These are phyloP conservation scores for Eupithecia inturbata DNA, from an alignment of 2,888 invertebrate species.

Conservation along the genomic window DNA sequence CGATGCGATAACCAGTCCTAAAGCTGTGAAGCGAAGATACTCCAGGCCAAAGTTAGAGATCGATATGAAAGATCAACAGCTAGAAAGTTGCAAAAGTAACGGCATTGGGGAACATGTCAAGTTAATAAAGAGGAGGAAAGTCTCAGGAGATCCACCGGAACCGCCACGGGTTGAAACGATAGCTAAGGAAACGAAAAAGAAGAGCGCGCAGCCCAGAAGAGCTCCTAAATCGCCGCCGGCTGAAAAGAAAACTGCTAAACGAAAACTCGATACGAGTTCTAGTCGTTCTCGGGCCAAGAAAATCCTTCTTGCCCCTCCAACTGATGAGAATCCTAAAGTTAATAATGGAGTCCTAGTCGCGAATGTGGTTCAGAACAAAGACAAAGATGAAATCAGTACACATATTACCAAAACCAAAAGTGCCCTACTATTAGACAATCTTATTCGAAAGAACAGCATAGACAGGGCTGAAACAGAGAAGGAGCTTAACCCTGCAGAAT, in stretches of 20 bases:
- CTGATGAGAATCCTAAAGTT: constrained; percentile 63
- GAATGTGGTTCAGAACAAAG: constrained; percentile 52
- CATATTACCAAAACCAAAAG: constrained; percentile 77
- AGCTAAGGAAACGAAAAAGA: constrained; percentile 69
- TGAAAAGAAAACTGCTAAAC: constrained; percentile 75
- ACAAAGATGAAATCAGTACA: constrained; percentile 54
- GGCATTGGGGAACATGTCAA: constrained; percentile 83
- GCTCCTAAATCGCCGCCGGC: constrained; percentile 60
- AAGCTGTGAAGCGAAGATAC: constrained; percentile 74
- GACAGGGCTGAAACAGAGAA: constrained; percentile 77
- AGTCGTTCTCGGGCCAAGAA: constrained; percentile 65
- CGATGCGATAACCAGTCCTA: constrained; percentile 60
- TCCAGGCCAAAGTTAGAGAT: constrained; percentile 79
- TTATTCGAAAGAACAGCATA: constrained; percentile 84
- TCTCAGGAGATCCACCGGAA: constrained; percentile 73
- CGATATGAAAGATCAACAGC: constrained; percentile 77
- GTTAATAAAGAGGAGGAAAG: constrained; percentile 81
- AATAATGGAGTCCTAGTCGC: constrained; percentile 30
- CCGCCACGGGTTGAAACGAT: constrained; percentile 60
- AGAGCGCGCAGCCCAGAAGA: constrained; percentile 60
- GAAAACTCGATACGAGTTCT: constrained; percentile 67
- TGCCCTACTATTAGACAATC: constrained; percentile 81
- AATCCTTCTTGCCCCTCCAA: constrained; percentile 57
- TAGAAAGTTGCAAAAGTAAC: constrained; percentile 76
- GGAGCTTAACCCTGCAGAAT: constrained; percentile 74